Conservation (phyloP, 2,888 invertebrate species). For the Allygus modestus region DNA sequence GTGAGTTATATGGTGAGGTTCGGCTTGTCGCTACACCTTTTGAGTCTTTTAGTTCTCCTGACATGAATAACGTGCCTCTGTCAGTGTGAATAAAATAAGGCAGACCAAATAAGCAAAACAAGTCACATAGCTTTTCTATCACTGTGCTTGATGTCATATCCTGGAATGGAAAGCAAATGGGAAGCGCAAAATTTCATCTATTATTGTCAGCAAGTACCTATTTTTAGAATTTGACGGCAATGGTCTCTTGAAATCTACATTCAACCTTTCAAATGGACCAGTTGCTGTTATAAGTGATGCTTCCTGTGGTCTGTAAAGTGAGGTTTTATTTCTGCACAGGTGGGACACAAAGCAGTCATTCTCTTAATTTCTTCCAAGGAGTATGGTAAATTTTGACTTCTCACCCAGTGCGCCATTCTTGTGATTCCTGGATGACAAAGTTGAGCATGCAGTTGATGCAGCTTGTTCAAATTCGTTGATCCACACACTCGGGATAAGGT, state of each 20-base stretch:
- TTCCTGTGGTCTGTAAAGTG: conserved; percentile 56
- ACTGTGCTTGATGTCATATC: conserved; percentile 65
- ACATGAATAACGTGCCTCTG: conserved; percentile 66
- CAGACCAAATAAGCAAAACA: conserved; percentile 66
- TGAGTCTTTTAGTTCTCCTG: conserved; percentile 63
- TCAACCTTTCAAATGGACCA: not conserved
- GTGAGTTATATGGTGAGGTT: conserved; percentile 67
- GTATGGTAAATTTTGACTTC: conserved; percentile 47
- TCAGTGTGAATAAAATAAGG: conserved; percentile 68
- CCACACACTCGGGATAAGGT: not conserved
- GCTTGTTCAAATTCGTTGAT: not conserved
- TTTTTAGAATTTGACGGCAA: conserved; percentile 22
- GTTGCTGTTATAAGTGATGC: conserved; percentile 27
- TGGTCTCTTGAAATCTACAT: conserved; percentile 64
- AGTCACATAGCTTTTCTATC: conserved; percentile 61
- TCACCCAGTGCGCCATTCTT: conserved; percentile 65
- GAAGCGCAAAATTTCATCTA: conserved; percentile 67
- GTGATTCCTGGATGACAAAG: conserved; percentile 66
- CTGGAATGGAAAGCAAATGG: not conserved
- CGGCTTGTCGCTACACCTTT: conserved; percentile 66
- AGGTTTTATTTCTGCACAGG: conserved; percentile 65
- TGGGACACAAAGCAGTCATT: conserved; percentile 62
- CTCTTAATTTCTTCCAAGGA: conserved; percentile 64
- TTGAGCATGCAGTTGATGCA: conserved; percentile 40
- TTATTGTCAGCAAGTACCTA: conserved; percentile 64